Percentiles rank a stretch among this genome's conserved stretches.
phyloP scores from a whole-genome alignment of 2,888 invertebrate species.

The Philaethria dido region DNA sequence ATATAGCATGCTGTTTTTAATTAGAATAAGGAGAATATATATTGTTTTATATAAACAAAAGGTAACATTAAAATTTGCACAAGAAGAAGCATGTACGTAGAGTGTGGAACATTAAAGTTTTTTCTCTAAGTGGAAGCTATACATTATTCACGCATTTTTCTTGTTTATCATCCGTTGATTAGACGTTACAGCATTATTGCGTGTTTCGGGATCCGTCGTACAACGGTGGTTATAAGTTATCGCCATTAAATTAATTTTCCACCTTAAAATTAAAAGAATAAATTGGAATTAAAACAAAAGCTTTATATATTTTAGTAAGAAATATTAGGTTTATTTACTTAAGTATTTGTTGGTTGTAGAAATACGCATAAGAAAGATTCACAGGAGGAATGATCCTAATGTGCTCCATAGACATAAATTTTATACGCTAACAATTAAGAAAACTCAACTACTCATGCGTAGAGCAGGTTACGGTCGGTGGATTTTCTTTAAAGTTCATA shows the following conservation, averaged over 20 bases:
- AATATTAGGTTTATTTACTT: conserved; percentile 20
- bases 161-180: conserved; percentile 61
- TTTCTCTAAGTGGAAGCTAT: conserved; percentile 53
- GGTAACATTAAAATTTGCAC: conserved; percentile 38
- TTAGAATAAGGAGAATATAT: background rate
- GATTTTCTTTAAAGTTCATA: conserved; percentile 65
- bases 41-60: conserved; percentile 28
- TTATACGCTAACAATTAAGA: conserved; percentile 54
- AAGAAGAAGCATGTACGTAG: conserved; percentile 37
- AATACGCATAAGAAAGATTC: conserved; percentile 2
- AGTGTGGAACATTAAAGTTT: conserved; percentile 45
- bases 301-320: conserved; percentile 23
- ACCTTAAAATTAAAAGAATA: conserved; percentile 33
- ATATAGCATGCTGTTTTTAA: background rate
- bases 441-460: conserved; percentile 64
- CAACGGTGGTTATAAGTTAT: conserved; percentile 40
- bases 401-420: conserved; percentile 40
- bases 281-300: conserved; percentile 36
- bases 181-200: conserved; percentile 65
- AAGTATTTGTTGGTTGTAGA: background rate
- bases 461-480: conserved; percentile 61
- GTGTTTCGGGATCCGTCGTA: conserved; percentile 60
- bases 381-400: conserved; percentile 20
- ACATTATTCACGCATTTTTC: conserved; percentile 68
- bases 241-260: conserved; percentile 41